Conservation (phyloP, 2,113 vertebrate species). For the Macrotus californicus region DNA sequence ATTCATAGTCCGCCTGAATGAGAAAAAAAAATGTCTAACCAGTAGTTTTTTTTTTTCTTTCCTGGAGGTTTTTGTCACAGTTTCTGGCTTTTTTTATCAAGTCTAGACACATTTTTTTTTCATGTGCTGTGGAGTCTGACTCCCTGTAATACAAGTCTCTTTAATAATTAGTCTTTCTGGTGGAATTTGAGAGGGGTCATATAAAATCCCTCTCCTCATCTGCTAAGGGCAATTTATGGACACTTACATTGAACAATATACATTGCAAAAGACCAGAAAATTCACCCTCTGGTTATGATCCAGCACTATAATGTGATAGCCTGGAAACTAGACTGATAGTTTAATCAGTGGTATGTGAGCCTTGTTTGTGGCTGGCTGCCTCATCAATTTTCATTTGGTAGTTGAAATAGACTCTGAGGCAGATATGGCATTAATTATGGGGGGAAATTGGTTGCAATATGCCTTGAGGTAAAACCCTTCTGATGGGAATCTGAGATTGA, state of each 20-base stretch:
- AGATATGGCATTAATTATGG: conserved; percentile 79
- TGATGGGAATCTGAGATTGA: conserved; percentile 75
- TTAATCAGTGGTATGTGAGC: conserved; percentile 47
- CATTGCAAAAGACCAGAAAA: conserved; percentile 45
- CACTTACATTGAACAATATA: conserved; percentile 33
- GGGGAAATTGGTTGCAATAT: conserved; percentile 74
- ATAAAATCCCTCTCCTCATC: conserved; percentile 28
- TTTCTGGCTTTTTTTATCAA: conserved; percentile 48
- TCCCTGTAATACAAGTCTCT: conserved; percentile 44
- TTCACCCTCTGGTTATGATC: conserved; percentile 11
- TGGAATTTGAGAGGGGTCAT: conserved; percentile 44
- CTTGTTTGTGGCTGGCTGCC: conserved; percentile 70
- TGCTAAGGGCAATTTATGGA: conserved; percentile 43
- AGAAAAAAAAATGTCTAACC: background rate
- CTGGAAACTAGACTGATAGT: conserved; percentile 57
- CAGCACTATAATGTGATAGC: background rate
- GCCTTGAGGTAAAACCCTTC: conserved; percentile 72
- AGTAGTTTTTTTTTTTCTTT: conserved; percentile 13
- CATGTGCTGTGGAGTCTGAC: background rate
- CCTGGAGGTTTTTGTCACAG: background rate
- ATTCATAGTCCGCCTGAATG: background rate
- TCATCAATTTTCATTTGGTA: conserved; percentile 77
- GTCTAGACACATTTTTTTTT: conserved; percentile 37
- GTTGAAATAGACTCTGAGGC: conserved; percentile 73
- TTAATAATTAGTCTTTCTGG: conserved; percentile 57